phyloP scores from a whole-genome alignment of 2,113 vertebrate species.

The Rousettus leschenaultii region DNA sequence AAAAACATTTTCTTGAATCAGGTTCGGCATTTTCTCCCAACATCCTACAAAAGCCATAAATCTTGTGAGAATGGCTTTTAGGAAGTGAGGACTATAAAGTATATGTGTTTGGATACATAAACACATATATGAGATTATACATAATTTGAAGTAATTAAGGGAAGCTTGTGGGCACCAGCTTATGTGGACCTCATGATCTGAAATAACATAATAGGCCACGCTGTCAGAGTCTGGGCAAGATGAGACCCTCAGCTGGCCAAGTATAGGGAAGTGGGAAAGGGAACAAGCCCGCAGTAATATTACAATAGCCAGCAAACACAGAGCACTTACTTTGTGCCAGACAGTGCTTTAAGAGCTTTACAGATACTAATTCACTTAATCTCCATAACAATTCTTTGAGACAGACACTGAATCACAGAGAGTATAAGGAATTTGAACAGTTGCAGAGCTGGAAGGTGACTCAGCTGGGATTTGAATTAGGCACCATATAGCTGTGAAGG shows the following conservation, averaged over 20 bases:
- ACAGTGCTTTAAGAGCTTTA: not conserved
- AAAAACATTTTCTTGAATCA: not conserved
- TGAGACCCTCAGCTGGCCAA: not conserved
- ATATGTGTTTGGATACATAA: not conserved
- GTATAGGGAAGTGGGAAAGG: not conserved
- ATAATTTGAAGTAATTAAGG: not conserved
- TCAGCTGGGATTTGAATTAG: too few species aligned
- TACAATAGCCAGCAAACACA: not conserved
- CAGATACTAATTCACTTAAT: not conserved
- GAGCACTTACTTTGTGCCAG: not conserved
- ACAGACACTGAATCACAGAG: not conserved
- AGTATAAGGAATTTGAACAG: not conserved
- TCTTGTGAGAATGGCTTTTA: not conserved
- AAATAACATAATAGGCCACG: not conserved
- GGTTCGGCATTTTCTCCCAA: not conserved
- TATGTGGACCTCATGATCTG: not conserved
- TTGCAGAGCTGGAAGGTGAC: not conserved
- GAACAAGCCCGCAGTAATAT: rapidly evolving
- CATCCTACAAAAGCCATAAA: not conserved
- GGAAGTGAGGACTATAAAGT: not conserved
- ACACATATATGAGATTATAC: not conserved
- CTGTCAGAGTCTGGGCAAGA: not conserved
- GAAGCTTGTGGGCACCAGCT: not conserved
- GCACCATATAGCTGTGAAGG: not conserved
- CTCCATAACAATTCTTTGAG: not conserved